phyloP scores from a whole-genome alignment of 1,140 invertebrate genomes.

The Drosophila subobscura region DNA sequence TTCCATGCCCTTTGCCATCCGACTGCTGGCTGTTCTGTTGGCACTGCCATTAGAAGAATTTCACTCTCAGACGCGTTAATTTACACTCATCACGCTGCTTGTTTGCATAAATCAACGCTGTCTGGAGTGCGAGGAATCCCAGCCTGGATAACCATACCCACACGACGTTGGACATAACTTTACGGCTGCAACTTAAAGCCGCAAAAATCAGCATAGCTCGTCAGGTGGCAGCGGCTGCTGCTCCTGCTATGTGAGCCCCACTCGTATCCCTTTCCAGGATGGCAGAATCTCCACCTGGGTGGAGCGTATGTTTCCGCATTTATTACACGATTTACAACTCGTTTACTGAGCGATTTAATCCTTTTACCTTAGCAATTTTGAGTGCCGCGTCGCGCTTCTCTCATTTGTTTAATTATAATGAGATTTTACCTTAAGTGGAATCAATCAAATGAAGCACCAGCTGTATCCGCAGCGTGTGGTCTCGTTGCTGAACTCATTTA shows the following conservation, averaged over 20 bases:
- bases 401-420: constrained; percentile 75
- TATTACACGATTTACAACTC: constrained; percentile 67
- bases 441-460: constrained; percentile 32
- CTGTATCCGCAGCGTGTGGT: constrained; percentile 28
- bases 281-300: constrained; percentile 45
- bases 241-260: too few relatives aligned
- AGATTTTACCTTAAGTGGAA: constrained; percentile 18
- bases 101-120: constrained; percentile 74
- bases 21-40: constrained; percentile 33
- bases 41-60: constrained; percentile 71
- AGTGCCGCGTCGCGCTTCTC: constrained; percentile 31
- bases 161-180: constrained; percentile 34
- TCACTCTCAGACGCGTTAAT: constrained; percentile 67
- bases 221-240: constrained; percentile 14
- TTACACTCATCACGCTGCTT: constrained; percentile 68
- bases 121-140: background rate
- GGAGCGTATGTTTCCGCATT: constrained; percentile 59
- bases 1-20: too few relatives aligned
- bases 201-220: constrained; percentile 69
- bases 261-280: constrained; percentile 31
- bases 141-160: too few relatives aligned
- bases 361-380: constrained; percentile 60
- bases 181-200: constrained; percentile 62
- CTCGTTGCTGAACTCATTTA: constrained; percentile 14
- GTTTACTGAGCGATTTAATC: constrained; percentile 62